A percentile compares a stretch with the other conserved stretches of the same genome.
These are phyloP conservation scores for Drosophila koepferae DNA, from an alignment of 2,888 invertebrate species.

Conservation along the genomic window DNA sequence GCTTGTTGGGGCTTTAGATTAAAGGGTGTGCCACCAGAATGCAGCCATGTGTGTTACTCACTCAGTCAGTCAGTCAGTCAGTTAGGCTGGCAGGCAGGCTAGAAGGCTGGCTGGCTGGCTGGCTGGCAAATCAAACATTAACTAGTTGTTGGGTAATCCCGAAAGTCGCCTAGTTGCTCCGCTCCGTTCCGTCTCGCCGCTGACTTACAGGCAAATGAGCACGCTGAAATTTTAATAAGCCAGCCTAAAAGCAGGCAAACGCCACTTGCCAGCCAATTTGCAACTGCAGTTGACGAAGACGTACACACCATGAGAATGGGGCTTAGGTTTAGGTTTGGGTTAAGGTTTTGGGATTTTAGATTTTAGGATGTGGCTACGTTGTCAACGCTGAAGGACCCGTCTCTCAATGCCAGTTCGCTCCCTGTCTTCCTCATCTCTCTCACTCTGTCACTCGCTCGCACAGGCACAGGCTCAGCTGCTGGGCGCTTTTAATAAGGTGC, in stretches of 20 bases:
- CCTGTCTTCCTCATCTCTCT: not conserved
- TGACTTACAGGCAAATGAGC: conserved; percentile 74
- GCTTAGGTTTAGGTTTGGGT: not conserved
- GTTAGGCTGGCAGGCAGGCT: conserved; percentile 1
- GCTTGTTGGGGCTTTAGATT: conserved; percentile 12
- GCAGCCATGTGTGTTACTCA: conserved; percentile 60
- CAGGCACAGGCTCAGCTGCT: conserved; percentile 61
- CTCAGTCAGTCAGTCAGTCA: conserved; percentile 18
- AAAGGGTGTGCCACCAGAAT: conserved; percentile 45
- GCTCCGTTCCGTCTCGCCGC: not conserved
- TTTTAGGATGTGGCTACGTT: conserved; percentile 53
- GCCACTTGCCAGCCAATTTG: conserved; percentile 78
- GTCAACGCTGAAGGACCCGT: conserved; percentile 40
- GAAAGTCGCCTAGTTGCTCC: conserved; percentile 45
- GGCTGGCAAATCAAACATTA: conserved; percentile 72
- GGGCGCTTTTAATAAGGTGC: conserved; percentile 80
- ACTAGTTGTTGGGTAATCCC: conserved; percentile 73
- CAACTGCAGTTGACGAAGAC: conserved; percentile 70
- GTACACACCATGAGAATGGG: conserved; percentile 45
- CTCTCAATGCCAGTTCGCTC: conserved; percentile 3
- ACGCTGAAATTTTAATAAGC: conserved; percentile 79
- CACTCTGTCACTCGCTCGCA: not conserved
- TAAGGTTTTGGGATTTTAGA: not conserved
- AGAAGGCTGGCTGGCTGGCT: conserved; percentile 8
- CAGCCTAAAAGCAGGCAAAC: conserved; percentile 79